Percentiles rank a stretch among this genome's conserved stretches.
phyloP scores from a whole-genome alignment of 2,888 invertebrate species.

The Uropetala carovei region DNA sequence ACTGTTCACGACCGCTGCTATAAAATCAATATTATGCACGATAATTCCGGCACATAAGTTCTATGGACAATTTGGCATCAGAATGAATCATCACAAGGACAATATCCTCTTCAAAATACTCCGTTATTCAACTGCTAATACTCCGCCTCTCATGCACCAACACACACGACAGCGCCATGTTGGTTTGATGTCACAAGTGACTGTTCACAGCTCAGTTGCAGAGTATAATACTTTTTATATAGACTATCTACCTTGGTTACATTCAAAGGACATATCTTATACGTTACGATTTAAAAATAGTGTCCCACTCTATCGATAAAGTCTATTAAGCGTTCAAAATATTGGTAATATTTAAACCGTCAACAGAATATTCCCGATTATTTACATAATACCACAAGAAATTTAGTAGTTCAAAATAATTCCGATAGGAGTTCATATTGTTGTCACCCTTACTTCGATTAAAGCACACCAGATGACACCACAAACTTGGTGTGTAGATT shows the following conservation, averaged over 20 bases:
- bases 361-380: slow-evolving; percentile 52
- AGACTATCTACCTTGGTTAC: slow-evolving; percentile 27
- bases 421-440: slow-evolving; percentile 53
- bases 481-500: background rate
- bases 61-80: slow-evolving; percentile 34
- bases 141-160: slow-evolving; percentile 71
- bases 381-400: slow-evolving; percentile 59
- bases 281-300: slow-evolving; percentile 17
- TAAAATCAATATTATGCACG: slow-evolving; percentile 44
- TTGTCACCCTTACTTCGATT: slow-evolving; percentile 13
- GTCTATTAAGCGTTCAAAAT: slow-evolving; percentile 7
- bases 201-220: slow-evolving; percentile 64
- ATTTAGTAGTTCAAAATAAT: slow-evolving; percentile 61
- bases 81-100: slow-evolving; percentile 15
- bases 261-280: background rate
- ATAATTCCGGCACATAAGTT: slow-evolving; percentile 31
- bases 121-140: slow-evolving; percentile 33
- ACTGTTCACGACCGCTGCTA: slow-evolving; percentile 39
- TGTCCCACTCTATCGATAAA: background rate
- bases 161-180: slow-evolving; percentile 72
- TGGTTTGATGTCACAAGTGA: slow-evolving; percentile 69
- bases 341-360: slow-evolving; percentile 24
- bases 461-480: slow-evolving; percentile 7
- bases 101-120: background rate
- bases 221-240: slow-evolving; percentile 38